phyloP scores from a whole-genome alignment of 2,888 invertebrate species.

The Gnatocerus cornutus region DNA sequence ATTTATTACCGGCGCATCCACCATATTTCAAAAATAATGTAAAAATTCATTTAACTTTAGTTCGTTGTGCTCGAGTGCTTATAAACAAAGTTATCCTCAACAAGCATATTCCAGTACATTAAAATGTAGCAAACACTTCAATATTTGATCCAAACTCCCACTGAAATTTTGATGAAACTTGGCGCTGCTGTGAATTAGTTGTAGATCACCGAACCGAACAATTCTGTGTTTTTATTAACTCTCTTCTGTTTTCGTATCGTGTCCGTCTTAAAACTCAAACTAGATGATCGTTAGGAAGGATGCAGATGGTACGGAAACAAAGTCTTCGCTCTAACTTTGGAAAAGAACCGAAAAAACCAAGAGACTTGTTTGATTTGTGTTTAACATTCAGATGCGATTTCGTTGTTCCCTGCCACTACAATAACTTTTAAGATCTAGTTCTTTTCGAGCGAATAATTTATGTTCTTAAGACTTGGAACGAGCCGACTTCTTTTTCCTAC shows the following conservation, averaged over 20 bases:
- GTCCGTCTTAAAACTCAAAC: slow-evolving; percentile 14
- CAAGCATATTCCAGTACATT: too few species aligned
- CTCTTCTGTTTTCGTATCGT: slow-evolving; percentile 23
- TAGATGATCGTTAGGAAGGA: slow-evolving; percentile 38
- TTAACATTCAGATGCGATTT: slow-evolving; percentile 54
- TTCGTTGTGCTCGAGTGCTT: too few species aligned
- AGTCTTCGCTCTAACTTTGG: slow-evolving; percentile 27
- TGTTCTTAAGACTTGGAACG: slow-evolving; percentile 18
- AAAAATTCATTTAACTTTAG: too few species aligned
- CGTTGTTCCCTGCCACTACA: slow-evolving; percentile 51
- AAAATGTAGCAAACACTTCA: too few species aligned
- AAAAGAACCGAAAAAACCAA: slow-evolving; percentile 41
- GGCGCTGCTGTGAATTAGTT: slow-evolving; percentile 9
- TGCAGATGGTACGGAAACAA: slow-evolving; percentile 35
- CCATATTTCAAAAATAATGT: too few species aligned
- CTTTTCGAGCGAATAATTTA: slow-evolving; percentile 31
- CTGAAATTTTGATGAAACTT: slow-evolving; percentile 5
- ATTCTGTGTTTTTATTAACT: slow-evolving; percentile 32
- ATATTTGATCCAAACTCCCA: not conserved
- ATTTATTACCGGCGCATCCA: too few species aligned
- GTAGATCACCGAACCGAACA: slow-evolving; percentile 16
- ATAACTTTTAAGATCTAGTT: slow-evolving; percentile 47
- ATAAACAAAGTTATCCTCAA: too few species aligned
- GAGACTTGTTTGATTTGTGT: slow-evolving; percentile 54
- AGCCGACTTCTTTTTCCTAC: slow-evolving; percentile 24